A percentile compares a stretch with the other conserved stretches of the same genome.
phyloP scores from a whole-genome alignment of 2,888 invertebrate genomes.

The Cheilosia variabilis region DNA sequence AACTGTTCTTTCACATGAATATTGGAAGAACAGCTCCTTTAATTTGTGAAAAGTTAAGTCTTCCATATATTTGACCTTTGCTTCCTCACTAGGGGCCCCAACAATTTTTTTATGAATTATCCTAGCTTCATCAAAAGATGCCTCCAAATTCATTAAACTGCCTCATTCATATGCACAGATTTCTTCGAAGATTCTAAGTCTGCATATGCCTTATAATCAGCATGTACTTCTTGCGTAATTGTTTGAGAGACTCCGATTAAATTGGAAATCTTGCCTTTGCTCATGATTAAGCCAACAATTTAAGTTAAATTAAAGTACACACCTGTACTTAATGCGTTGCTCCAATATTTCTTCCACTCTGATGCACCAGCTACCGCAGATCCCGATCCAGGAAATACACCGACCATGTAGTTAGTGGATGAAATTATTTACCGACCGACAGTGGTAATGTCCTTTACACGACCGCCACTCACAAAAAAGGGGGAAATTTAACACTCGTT shows the following conservation, averaged over 20 bases:
- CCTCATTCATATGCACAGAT: slow-evolving; percentile 13
- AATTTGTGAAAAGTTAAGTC: slow-evolving; percentile 10
- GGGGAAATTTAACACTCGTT: background rate
- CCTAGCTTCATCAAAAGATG: slow-evolving; percentile 4
- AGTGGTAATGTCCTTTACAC: too few relatives aligned
- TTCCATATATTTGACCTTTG: slow-evolving; percentile 9
- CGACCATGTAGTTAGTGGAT: background rate
- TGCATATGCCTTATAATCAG: slow-evolving; percentile 5
- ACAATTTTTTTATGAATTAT: slow-evolving; percentile 29
- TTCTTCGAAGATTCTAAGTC: background rate
- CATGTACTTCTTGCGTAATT: slow-evolving; percentile 7
- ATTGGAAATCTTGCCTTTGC: slow-evolving; percentile 7
- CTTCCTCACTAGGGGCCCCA: slow-evolving; percentile 27
- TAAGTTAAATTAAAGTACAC: background rate
- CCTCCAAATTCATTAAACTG: background rate
- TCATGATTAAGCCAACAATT: background rate
- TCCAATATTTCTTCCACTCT: background rate
- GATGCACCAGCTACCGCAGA: background rate
- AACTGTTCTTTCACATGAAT: slow-evolving; percentile 8
- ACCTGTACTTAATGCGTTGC: slow-evolving; percentile 7
- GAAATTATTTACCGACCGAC: too few relatives aligned
- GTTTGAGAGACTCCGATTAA: slow-evolving; percentile 3
- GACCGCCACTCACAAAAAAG: background rate
- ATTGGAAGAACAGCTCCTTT: slow-evolving; percentile 15
- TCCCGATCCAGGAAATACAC: background rate